Percentiles rank a stretch among this genome's conserved stretches.
Evolutionary conservation across 1,140 invertebrate genomes (phyloP).

Genomic region (Oncopodura yosiiana): DNA sequence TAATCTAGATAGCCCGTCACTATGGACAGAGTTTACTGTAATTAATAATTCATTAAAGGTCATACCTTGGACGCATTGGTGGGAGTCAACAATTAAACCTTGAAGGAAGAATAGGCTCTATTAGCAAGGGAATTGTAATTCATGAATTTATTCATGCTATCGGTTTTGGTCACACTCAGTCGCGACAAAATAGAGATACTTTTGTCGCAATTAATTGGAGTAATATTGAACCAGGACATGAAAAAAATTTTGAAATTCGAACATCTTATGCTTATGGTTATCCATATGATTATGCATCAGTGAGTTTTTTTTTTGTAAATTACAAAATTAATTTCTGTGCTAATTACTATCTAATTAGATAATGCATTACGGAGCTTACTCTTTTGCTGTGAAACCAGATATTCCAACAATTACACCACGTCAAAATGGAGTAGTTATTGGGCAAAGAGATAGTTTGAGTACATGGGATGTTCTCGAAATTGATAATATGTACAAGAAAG

Average conservation of each 20-base stretch:
- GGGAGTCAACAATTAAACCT: slow-evolving; percentile 47
- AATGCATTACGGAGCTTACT: slow-evolving; percentile 45
- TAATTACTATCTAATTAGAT: background rate
- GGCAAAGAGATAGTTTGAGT: slow-evolving; percentile 55
- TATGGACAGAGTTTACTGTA: no score
- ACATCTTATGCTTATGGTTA: no score
- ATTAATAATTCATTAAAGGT: no score
- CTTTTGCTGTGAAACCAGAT: slow-evolving; percentile 43
- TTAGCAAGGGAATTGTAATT: slow-evolving; percentile 49
- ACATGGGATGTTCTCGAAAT: slow-evolving; percentile 52
- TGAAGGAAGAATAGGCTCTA: slow-evolving; percentile 38
- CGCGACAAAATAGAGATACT: slow-evolving; percentile 53
- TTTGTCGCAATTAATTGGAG: slow-evolving; percentile 53
- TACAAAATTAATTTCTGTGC: background rate
- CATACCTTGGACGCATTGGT: slow-evolving; percentile 59
- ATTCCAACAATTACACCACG: slow-evolving; percentile 43
- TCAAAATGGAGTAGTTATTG: slow-evolving; percentile 39
- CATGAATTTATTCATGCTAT: slow-evolving; percentile 57
- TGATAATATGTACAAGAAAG: slow-evolving; percentile 39
- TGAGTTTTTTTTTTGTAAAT: background rate
- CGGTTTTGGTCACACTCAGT: slow-evolving; percentile 60
- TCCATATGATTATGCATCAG: background rate
- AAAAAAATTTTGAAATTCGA: background rate
- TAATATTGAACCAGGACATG: slow-evolving; percentile 50
- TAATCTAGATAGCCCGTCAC: no score